Evolutionary conservation across 1,140 invertebrate species (phyloP).

Genomic region (Drosophila varians): DNA sequence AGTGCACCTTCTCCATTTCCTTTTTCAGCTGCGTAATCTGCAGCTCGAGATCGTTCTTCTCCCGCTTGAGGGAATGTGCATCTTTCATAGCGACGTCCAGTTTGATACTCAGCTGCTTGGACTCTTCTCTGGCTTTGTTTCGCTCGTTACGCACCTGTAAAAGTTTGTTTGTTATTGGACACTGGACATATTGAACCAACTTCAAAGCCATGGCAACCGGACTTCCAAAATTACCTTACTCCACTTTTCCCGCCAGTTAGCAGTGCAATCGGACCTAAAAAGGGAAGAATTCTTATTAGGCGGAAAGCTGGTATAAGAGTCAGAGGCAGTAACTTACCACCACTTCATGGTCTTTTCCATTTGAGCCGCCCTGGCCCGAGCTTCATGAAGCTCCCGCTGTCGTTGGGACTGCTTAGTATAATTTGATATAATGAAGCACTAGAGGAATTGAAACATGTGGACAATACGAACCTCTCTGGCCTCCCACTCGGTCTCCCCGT

Average conservation of each 20-base stretch:
- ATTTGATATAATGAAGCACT: neutral
- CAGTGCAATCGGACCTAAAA: conserved; percentile 88
- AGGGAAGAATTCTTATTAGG: conserved; percentile 3
- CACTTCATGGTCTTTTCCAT: conserved; percentile 99
- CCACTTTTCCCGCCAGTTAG: conserved; percentile 95
- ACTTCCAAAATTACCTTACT: conserved; percentile 88
- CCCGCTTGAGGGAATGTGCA: conserved; percentile 88
- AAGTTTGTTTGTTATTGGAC: conserved; percentile 29
- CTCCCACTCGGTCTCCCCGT: conserved; percentile 88
- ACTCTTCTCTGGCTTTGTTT: conserved; percentile 94
- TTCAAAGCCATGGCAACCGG: conserved; percentile 48
- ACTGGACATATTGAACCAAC: conserved; percentile 60
- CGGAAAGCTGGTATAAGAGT: neutral
- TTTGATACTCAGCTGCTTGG: conserved; percentile 91
- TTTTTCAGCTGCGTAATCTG: conserved; percentile 93
- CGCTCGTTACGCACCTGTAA: conserved; percentile 91
- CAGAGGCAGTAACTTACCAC: conserved; percentile 86
- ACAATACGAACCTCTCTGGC: conserved; percentile 86
- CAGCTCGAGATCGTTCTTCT: conserved; percentile 91
- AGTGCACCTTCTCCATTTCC: conserved; percentile 90
- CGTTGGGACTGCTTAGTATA: conserved; percentile 85
- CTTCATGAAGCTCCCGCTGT: conserved; percentile 94
- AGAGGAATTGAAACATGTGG: neutral
- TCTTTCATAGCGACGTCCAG: conserved; percentile 92
- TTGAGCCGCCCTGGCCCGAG: conserved; percentile 94